A percentile compares a stretch with the other conserved stretches of the same genome.
Evolutionary conservation across 2,888 invertebrate species (phyloP).

Genomic region (Macrophya alboannulata): DNA sequence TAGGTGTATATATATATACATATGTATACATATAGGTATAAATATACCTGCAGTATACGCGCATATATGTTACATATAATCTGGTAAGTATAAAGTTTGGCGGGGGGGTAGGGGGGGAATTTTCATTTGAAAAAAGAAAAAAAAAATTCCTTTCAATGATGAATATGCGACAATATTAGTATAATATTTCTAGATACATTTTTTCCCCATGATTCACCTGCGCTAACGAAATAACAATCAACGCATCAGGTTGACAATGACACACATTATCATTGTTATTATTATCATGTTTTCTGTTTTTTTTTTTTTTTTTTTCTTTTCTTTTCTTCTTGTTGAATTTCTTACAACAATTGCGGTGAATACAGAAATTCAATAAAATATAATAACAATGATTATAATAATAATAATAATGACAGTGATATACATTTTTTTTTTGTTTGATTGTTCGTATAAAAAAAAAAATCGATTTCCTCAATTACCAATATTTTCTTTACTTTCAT

Average conservation of each 20-base stretch:
- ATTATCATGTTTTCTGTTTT: neutral
- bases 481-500: neutral
- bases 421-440: neutral
- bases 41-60: too few species aligned
- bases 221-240: neutral
- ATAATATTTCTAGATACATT: neutral
- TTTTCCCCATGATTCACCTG: neutral
- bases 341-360: neutral
- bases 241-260: conserved; percentile 7
- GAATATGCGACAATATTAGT: too few species aligned
- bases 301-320: neutral
- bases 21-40: neutral
- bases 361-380: neutral
- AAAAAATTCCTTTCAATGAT: neutral
- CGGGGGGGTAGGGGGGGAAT: neutral
- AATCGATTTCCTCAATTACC: neutral
- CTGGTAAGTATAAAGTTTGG: too few species aligned
- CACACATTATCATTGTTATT: neutral
- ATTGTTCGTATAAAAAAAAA: neutral
- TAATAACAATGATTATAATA: neutral
- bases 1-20: neutral
- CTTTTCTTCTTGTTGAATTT: too few species aligned
- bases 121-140: neutral
- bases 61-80: too few species aligned
- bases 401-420: neutral